phyloP scores from a whole-genome alignment of 2,113 vertebrate species.

The Cnemophilus loriae region DNA sequence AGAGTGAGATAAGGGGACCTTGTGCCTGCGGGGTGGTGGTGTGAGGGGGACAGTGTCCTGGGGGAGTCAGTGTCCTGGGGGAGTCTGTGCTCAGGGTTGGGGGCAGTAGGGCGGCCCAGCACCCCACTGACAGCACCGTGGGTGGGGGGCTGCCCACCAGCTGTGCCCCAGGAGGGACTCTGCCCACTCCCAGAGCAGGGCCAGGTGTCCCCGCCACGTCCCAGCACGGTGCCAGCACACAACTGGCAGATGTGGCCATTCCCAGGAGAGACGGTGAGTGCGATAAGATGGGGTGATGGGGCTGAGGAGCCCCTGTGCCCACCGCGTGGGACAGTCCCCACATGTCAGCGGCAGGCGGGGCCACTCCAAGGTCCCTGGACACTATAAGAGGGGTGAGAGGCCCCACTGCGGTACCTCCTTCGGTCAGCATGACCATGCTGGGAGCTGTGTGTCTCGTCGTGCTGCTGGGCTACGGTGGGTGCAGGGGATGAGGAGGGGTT shows the following conservation, averaged over 20 bases:
- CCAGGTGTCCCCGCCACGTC: rapidly evolving
- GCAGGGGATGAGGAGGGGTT: rapidly evolving
- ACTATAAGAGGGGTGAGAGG: neutral
- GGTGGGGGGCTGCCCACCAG: neutral
- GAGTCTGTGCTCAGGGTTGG: rapidly evolving
- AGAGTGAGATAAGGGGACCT: neutral
- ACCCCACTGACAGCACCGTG: rapidly evolving
- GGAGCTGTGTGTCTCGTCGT: neutral
- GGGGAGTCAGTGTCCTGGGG: rapidly evolving
- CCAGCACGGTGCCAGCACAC: rapidly evolving
- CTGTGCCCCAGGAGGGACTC: neutral
- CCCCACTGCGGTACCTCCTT: rapidly evolving
- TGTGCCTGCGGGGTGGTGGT: rapidly evolving
- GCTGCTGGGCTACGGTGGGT: conserved; percentile 66
- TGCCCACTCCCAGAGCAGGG: neutral
- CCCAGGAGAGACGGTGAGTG: rapidly evolving
- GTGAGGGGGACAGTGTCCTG: rapidly evolving
- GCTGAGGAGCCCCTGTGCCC: neutral
- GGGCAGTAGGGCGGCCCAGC: neutral
- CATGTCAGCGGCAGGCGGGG: rapidly evolving
- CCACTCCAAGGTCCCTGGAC: neutral
- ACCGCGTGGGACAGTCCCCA: neutral
- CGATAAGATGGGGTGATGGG: rapidly evolving
- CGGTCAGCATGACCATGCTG: conserved; percentile 3
- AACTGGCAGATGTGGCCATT: neutral